phyloP scores from a whole-genome alignment of 2,888 invertebrate genomes.

The Eristalinus sepulchralis region DNA sequence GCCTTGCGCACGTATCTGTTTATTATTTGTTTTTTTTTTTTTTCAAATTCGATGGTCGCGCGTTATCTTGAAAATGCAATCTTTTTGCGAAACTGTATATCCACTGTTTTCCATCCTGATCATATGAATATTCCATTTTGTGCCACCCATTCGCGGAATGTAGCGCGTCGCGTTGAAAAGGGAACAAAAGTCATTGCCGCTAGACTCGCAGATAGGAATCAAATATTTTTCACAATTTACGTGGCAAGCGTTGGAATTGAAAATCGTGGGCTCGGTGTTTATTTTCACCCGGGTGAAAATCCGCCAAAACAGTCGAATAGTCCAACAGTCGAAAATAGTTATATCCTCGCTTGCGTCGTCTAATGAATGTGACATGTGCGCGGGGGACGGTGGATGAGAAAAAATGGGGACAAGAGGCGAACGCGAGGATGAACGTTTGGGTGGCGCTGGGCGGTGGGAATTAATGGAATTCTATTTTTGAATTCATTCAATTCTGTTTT shows the following conservation, averaged over 20 bases:
- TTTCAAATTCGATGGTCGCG: conserved; percentile 1
- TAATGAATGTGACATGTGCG: conserved; percentile 6
- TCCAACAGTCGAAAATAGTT: not conserved
- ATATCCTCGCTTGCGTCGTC: not conserved
- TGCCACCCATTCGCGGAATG: not conserved
- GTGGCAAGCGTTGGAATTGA: conserved; percentile 4
- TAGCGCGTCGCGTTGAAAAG: not conserved
- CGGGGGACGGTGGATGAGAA: not conserved
- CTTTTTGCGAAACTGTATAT: not conserved
- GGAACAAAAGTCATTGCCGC: not conserved
- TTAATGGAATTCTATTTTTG: conserved; percentile 3
- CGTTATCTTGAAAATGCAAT: conserved; percentile 9
- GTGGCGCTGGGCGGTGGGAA: not conserved
- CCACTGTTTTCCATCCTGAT: not conserved
- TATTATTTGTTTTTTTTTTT: not conserved
- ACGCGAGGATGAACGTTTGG: not conserved
- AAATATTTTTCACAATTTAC: conserved; percentile 23
- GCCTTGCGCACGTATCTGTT: conserved; percentile 2
- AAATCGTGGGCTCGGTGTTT: not conserved
- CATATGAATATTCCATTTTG: conserved; percentile 1
- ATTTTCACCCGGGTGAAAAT: not conserved
- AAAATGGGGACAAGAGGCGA: not conserved
- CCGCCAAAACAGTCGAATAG: not conserved
- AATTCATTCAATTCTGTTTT: not conserved
- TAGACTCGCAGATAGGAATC: conserved; percentile 17